Evolutionary conservation across 2,888 invertebrate species (phyloP).

Genomic region (Halictus quadricinctus): DNA sequence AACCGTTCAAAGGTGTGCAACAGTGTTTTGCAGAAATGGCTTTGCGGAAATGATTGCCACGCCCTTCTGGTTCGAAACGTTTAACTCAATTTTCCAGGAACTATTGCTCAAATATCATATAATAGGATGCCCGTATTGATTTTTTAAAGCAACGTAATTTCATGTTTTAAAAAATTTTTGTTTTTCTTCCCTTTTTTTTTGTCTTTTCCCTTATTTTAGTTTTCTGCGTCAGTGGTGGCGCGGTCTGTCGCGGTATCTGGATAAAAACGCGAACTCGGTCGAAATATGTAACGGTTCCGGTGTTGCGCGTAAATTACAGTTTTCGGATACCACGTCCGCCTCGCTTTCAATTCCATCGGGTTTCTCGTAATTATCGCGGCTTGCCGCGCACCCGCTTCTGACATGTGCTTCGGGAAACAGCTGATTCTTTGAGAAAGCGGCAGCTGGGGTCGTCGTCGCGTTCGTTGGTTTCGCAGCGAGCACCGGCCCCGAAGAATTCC

Average conservation of each 20-base stretch:
- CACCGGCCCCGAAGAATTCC: slow-evolving; percentile 18
- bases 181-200: too few relatives aligned
- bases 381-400: slow-evolving; percentile 52
- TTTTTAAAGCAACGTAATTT: too few relatives aligned
- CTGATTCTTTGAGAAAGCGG: slow-evolving; percentile 71
- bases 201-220: too few relatives aligned
- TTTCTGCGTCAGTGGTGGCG: not conserved
- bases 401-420: slow-evolving; percentile 69
- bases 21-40: too few relatives aligned
- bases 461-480: slow-evolving; percentile 41
- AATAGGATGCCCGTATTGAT: too few relatives aligned
- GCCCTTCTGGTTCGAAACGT: too few relatives aligned
- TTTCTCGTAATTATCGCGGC: slow-evolving; percentile 35
- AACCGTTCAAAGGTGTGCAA: too few relatives aligned
- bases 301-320: not conserved
- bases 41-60: too few relatives aligned
- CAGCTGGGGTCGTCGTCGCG: slow-evolving; percentile 64
- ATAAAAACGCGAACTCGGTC: not conserved
- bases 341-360: not conserved
- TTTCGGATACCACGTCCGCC: slow-evolving; percentile 9
- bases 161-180: not conserved
- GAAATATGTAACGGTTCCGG: not conserved
- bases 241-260: not conserved
- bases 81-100: too few relatives aligned
- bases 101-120: too few relatives aligned